A percentile compares a stretch with the other conserved stretches of the same genome.
These are phyloP conservation scores for Antheraea assamensis DNA, from an alignment of 2,888 invertebrate genomes.

Conservation along the genomic window DNA sequence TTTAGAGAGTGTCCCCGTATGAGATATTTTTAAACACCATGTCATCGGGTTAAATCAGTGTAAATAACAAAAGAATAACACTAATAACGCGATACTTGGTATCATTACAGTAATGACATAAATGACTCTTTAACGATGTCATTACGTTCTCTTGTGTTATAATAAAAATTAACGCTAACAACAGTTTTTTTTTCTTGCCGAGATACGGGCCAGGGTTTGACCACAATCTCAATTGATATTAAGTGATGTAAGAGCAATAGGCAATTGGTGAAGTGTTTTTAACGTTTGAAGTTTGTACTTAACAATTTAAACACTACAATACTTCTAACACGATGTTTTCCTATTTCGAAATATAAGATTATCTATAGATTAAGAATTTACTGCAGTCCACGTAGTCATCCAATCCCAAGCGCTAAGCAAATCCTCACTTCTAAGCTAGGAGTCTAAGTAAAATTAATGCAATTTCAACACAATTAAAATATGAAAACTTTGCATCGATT, in stretches of 20 bases:
- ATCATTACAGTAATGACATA: slow-evolving; percentile 25
- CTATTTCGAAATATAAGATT: background rate
- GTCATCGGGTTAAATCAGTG: slow-evolving; percentile 51
- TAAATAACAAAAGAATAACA: slow-evolving; percentile 3
- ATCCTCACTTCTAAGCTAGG: background rate
- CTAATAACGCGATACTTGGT: slow-evolving; percentile 18
- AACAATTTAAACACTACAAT: background rate
- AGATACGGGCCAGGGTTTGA: background rate
- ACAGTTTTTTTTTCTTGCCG: background rate
- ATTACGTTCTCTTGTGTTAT: slow-evolving; percentile 12
- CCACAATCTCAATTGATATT: slow-evolving; percentile 18
- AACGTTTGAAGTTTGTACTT: background rate
- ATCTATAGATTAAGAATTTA: background rate
- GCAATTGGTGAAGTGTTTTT: background rate
- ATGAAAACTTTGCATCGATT: background rate
- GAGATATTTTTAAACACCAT: slow-evolving; percentile 27
- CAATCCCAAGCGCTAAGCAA: background rate
- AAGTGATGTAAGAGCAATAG: background rate
- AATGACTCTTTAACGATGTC: slow-evolving; percentile 27
- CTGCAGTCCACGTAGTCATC: background rate
- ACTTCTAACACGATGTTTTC: background rate
- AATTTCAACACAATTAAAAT: background rate
- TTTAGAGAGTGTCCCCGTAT: slow-evolving; percentile 52
- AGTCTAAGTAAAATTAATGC: background rate
- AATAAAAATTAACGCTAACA: background rate